Evolutionary conservation across 2,797 vertebrate species (phyloP).

Genomic region (Coregonus ussuriensis): DNA sequence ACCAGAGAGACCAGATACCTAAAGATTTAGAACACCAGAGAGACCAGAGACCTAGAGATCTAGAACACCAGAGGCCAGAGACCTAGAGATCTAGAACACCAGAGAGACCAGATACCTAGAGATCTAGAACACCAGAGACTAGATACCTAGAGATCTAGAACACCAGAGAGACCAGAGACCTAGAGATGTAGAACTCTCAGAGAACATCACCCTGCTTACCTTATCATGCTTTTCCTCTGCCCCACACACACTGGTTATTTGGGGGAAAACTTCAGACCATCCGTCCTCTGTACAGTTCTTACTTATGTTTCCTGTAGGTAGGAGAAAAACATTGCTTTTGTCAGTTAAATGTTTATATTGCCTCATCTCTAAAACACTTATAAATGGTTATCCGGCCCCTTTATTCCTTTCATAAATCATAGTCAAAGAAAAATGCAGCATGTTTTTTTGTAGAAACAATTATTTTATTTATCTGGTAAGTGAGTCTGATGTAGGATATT

Average conservation of each 20-base stretch:
- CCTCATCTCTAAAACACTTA: background rate
- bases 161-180: too few species aligned
- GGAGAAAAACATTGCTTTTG: constrained; percentile 12
- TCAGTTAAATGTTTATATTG: background rate
- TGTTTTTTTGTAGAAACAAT: background rate
- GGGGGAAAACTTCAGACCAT: constrained; percentile 87
- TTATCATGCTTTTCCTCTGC: constrained; percentile 71
- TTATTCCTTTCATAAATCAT: background rate
- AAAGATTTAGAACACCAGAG: too few species aligned
- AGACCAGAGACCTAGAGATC: too few species aligned
- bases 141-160: too few species aligned
- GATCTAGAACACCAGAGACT: too few species aligned
- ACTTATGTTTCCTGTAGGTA: constrained; percentile 86
- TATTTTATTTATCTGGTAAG: background rate
- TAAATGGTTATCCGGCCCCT: background rate
- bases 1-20: too few species aligned
- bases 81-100: too few species aligned
- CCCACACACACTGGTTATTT: constrained; percentile 81
- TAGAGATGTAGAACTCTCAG: background rate
- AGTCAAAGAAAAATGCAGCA: background rate
- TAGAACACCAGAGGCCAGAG: too few species aligned
- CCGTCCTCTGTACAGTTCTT: constrained; percentile 85
- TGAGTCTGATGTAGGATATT: background rate
- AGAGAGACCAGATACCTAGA: too few species aligned
- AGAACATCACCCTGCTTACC: constrained; percentile 52